Evolutionary conservation across 2,888 invertebrate species (phyloP), one percentile per base, ranked within the genome.

Genomic region (Tetropium fuscum): DNA sequence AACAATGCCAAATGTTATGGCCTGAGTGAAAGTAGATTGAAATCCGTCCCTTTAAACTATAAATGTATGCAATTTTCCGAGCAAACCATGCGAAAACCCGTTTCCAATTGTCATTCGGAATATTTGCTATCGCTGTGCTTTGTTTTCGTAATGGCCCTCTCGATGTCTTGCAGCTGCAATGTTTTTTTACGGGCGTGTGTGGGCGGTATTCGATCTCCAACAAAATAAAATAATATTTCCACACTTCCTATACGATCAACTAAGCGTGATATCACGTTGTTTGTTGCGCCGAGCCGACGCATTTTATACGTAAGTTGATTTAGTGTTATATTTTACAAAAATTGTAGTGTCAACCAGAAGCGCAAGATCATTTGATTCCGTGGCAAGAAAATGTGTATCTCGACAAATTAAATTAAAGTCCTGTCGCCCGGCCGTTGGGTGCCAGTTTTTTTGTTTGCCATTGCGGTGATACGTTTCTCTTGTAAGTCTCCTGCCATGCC

Each of bases 41-140:
- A 63, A 60, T 53, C 48, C 55, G 22, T 30, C 45, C 51, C 51
- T 40, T 55, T 45, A 65, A 60, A 66, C 65, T 66, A 66, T 68
- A 68, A 69, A 71, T 69, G 64, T 63, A 66, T 66, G 68, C 68
- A 69, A 71, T 71, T 71, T 67, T 64, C 61, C 51, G 51, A 63
- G 58, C 62, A 68, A 69, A 67, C 68, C 68, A 64, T 66, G 68
- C 68, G 68, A 65, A 65, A 69, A 71, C 69, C 68, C 60, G 71
- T 63, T 65, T 51, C 36, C 57, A 53, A 60, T 63, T 53, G 60
- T 63, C 43, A 49, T 41, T 44, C 61, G 61, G 63, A 64, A 67
- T 67, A 64, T 66, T 66, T 66, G 49, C 63, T 59, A 62, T 66
- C 60, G 58, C 59, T 60, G 66, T 55, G 57, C 56, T 62, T 57